Percentiles rank a stretch among this genome's conserved stretches.
These are phyloP conservation scores for Myiotriccus ornatus DNA, from an alignment of 2,797 vertebrate species.

Conservation along the genomic window DNA sequence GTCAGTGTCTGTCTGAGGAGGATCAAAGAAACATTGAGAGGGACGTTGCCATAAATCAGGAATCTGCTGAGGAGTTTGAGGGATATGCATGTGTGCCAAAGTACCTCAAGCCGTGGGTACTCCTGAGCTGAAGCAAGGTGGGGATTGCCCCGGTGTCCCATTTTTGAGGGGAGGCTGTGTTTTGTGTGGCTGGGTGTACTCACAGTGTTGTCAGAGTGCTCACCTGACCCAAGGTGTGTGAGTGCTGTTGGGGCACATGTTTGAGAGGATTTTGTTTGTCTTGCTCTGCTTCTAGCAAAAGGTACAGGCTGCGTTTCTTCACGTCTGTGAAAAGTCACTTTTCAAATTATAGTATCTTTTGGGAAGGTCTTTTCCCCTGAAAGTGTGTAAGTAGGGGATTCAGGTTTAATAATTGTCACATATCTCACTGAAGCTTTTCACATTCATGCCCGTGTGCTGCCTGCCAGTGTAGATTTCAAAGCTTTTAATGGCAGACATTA, in stretches of 20 bases:
- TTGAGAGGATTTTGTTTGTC: not conserved
- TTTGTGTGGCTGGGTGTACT: not conserved
- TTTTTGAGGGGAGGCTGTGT: not conserved
- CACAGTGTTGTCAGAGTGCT: not conserved
- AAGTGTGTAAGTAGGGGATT: not conserved
- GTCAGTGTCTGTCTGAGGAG: not conserved
- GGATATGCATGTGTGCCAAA: not conserved
- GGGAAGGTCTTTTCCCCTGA: not conserved
- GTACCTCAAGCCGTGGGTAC: fast-evolving
- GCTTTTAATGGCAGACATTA: not conserved
- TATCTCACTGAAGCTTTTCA: not conserved
- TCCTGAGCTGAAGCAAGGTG: not conserved
- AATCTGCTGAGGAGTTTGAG: not conserved
- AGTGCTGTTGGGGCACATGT: fast-evolving
- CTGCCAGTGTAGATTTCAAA: not conserved
- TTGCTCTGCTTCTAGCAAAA: not conserved
- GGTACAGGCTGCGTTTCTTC: not conserved
- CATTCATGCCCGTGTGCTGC: not conserved
- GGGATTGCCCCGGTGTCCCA: not conserved
- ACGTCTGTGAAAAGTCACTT: not conserved
- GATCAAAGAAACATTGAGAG: not conserved
- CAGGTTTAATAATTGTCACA: not conserved
- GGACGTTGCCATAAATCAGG: not conserved
- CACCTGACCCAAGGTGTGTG: not conserved
- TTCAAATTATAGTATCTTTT: not conserved